Percentiles rank a stretch among this genome's conserved stretches.
phyloP scores from a whole-genome alignment of 1,140 invertebrate genomes.

The Latrodectus geometricus region DNA sequence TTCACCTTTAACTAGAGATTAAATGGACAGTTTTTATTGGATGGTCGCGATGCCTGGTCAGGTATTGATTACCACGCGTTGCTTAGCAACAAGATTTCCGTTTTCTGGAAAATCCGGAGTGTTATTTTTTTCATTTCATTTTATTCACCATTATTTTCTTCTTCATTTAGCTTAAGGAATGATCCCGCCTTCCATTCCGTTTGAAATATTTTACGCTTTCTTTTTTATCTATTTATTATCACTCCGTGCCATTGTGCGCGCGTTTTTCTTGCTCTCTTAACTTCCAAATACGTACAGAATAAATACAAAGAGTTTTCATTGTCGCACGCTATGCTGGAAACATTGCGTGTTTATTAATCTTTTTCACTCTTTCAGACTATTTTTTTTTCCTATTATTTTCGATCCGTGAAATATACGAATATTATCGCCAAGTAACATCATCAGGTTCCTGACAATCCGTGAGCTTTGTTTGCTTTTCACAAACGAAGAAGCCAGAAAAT shows the following conservation, averaged over 20 bases:
- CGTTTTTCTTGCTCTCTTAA: neutral
- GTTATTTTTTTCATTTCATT: neutral
- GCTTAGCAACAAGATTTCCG: slow-evolving; percentile 43
- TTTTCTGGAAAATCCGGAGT: slow-evolving; percentile 50
- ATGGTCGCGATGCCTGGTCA: slow-evolving; percentile 46
- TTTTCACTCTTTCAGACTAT: no score
- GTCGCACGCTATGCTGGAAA: neutral
- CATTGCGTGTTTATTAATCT: neutral
- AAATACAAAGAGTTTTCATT: neutral
- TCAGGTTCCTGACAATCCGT: no score
- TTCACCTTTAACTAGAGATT: slow-evolving; percentile 58
- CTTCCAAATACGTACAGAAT: neutral
- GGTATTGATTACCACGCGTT: slow-evolving; percentile 59
- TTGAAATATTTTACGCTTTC: neutral
- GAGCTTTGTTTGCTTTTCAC: no score
- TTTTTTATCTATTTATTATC: slow-evolving; percentile 10
- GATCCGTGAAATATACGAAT: no score
- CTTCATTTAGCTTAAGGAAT: neutral
- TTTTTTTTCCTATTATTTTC: no score
- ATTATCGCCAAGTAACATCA: no score
- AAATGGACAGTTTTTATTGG: slow-evolving; percentile 60
- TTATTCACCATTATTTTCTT: neutral
- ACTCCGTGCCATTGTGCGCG: neutral
- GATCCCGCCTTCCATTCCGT: neutral
- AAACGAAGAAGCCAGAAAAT: no score